Percentiles rank a stretch among this genome's conserved stretches.
Evolutionary conservation across 2,113 vertebrate species (phyloP).

Genomic region (Barbus barbus): DNA sequence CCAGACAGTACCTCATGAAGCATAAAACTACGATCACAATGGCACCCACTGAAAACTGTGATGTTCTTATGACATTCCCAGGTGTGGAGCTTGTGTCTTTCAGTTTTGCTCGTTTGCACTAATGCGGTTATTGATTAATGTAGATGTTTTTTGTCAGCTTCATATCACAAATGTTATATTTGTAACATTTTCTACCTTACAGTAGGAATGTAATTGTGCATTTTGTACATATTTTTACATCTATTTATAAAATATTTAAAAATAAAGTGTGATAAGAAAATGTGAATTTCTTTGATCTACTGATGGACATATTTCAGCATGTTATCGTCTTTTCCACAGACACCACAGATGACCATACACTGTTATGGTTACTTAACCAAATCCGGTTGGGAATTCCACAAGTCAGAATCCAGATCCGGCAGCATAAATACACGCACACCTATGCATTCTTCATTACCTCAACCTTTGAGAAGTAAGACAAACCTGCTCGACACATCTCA

Average conservation of each 20-base stretch:
- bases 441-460: conserved; percentile 97
- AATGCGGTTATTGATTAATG: neutral
- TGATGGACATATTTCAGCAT: neutral
- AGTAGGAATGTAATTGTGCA: neutral
- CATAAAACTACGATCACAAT: conserved; percentile 98
- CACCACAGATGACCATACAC: conserved; percentile 91
- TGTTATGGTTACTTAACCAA: conserved; percentile 95
- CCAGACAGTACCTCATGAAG: conserved; percentile 94
- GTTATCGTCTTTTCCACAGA: conserved; percentile 71
- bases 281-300: conserved; percentile 5
- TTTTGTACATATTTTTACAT: neutral
- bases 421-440: conserved; percentile 88
- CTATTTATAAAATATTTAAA: neutral
- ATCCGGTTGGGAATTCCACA: conserved; percentile 95
- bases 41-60: conserved; percentile 96
- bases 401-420: conserved; percentile 95
- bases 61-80: conserved; percentile 95
- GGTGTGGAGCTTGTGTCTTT: conserved; percentile 69
- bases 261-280: neutral
- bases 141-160: neutral
- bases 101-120: conserved; percentile 1
- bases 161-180: neutral
- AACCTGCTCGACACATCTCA: neutral
- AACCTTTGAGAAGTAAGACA: conserved; percentile 88
- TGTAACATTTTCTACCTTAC: neutral